Evolutionary conservation across 30 jellyfish, hydroid and myxozoan genomes (phyloP), one percentile per base, ranked within the genome.

Genomic region (Euphysa ruthae): DNA sequence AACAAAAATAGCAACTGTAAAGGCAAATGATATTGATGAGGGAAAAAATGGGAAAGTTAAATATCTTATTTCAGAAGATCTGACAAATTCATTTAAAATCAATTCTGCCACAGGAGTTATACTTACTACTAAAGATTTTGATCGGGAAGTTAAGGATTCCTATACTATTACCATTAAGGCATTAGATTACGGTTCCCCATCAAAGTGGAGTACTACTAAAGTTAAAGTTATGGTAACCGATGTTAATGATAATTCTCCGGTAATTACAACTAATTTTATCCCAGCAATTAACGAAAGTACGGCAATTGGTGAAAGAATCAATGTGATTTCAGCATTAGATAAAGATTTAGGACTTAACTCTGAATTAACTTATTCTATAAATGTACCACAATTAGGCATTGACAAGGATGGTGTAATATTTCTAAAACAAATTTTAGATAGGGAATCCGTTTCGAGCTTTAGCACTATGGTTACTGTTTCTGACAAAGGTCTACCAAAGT

Each of bases 191-290:
- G 94, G 94, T 29, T 55, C 73, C 12, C 18, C 80, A 28, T 20
- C 58, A 32, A 70, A 54, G 58, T 43, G 76, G 4, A 58, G 62
- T 12, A 58, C 49, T 15, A 69, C 82, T 18, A 20, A 71, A 23
- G 75, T 78, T 10, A 32, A 20, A 10, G 69, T 85, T 24, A 61
- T 88, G 2, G 92, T 85, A 7, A 21, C 42, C 22, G 96, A 85
- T 58, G 82, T 80, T 30, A 85, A 85, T 49, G 96, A 85, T 61
- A 85, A 85, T 46, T 43, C 76, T 6, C 96, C 96, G 24, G 74
- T 43, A 21, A 71, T 85, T 32, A 52, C 56, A 0, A 46, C 82
- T 4, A 33, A 55, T 6, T 22, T 29, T 15, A 55, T 85, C 16
- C 73, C 79, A 19, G 92, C 93, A 7, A 78, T 85, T 26, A 71